Percentiles rank a stretch among this genome's conserved stretches.
phyloP scores from a whole-genome alignment of 2,888 invertebrate genomes.

The Plagiodera versicolora region DNA sequence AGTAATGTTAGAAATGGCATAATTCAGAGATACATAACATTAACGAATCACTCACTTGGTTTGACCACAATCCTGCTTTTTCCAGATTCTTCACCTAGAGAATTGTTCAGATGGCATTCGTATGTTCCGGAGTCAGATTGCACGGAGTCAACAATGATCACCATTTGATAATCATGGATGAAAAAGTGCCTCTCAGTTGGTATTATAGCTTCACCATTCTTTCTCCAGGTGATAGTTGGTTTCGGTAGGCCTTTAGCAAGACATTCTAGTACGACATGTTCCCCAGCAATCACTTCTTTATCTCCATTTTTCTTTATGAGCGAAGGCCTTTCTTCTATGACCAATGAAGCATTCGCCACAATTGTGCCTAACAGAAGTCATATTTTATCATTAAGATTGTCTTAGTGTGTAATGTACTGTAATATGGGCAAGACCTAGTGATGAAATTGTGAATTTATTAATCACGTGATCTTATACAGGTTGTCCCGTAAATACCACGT shows the following conservation, averaged over 20 bases:
- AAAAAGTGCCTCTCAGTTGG: slow-evolving; percentile 83
- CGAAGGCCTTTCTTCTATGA: slow-evolving; percentile 83
- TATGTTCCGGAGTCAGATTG: slow-evolving; percentile 81
- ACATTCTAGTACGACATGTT: slow-evolving; percentile 86
- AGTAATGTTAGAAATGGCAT: no score
- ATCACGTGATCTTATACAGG: no score
- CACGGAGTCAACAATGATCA: slow-evolving; percentile 83
- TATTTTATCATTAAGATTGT: no score
- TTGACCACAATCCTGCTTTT: slow-evolving; percentile 72
- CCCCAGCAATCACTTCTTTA: slow-evolving; percentile 79
- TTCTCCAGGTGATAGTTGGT: slow-evolving; percentile 81
- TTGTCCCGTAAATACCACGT: no score
- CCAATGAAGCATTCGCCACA: slow-evolving; percentile 82
- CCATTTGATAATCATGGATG: slow-evolving; percentile 82
- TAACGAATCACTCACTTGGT: slow-evolving; percentile 52
- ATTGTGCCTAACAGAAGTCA: slow-evolving; percentile 56
- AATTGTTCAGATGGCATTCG: slow-evolving; percentile 88
- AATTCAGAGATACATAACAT: background rate
- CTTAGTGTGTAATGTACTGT: no score
- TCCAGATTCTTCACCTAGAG: slow-evolving; percentile 75
- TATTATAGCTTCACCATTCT: slow-evolving; percentile 74
- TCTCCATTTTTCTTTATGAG: slow-evolving; percentile 85
- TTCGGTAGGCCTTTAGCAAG: slow-evolving; percentile 81
- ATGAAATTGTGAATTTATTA: no score
- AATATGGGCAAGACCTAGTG: no score